Percentiles rank a stretch among this genome's conserved stretches.
These are phyloP conservation scores for Tinamus major DNA, from an alignment of 2,797 vertebrate genomes.

Conservation along the genomic window DNA sequence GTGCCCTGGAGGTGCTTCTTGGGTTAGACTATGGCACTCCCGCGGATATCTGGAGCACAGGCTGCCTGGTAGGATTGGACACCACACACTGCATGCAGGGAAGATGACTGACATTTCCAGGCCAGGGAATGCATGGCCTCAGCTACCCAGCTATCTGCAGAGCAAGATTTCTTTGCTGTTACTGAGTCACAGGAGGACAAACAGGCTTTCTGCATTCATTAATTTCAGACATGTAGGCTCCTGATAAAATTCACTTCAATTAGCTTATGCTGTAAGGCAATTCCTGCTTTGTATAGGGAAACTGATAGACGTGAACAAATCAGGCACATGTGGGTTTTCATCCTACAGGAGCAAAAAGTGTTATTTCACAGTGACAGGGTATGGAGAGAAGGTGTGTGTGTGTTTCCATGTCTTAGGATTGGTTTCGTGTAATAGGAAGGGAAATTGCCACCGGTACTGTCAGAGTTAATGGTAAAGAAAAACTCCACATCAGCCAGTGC, in stretches of 20 bases:
- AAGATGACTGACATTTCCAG: not conserved
- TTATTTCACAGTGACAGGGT: not conserved
- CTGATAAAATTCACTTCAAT: not conserved
- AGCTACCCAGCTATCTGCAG: not conserved
- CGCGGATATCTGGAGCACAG: constrained; percentile 90
- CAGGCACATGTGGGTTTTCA: not conserved
- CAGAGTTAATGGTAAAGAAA: not conserved
- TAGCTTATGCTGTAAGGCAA: not conserved
- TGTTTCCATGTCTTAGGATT: not conserved
- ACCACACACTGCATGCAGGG: accelerated
- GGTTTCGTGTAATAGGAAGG: not conserved
- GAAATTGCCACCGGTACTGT: not conserved
- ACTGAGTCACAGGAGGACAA: not conserved
- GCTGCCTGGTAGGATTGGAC: constrained; percentile 84
- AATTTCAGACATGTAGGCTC: not conserved
- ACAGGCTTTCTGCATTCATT: not conserved
- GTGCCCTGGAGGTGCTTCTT: constrained; percentile 89
- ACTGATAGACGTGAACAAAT: not conserved
- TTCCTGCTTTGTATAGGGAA: not conserved
- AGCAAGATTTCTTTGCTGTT: not conserved
- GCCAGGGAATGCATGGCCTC: not conserved
- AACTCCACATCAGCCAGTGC: not conserved
- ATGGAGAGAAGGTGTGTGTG: not conserved
- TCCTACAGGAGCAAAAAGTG: not conserved
- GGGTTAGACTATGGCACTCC: constrained; percentile 86